These are phyloP conservation scores for Entomobrya proxima DNA, from an alignment of 2,888 invertebrate genomes.

Conservation along the genomic window DNA sequence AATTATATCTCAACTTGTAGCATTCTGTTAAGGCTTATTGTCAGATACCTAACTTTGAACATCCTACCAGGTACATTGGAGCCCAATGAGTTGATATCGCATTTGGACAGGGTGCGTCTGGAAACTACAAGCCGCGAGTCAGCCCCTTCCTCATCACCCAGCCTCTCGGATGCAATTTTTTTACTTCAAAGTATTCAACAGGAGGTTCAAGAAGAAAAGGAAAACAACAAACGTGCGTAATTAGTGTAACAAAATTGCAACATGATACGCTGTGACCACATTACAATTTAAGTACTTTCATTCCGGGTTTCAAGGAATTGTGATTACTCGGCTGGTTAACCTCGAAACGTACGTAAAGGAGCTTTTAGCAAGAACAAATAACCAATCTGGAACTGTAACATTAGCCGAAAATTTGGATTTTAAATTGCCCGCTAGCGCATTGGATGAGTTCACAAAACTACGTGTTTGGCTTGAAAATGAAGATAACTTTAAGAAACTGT, in stretches of 20 bases:
- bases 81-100: no score
- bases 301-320: conserved; percentile 1
- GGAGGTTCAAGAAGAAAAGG: not conserved
- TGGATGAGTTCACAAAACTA: not conserved
- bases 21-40: no score
- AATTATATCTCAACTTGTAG: no score
- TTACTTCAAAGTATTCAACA: no score
- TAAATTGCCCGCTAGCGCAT: not conserved
- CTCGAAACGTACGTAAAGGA: not conserved
- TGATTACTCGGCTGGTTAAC: not conserved
- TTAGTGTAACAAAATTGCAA: no score
- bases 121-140: no score
- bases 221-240: not conserved
- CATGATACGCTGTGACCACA: not conserved
- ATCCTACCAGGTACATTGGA: no score
- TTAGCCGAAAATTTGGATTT: not conserved
- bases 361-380: not conserved
- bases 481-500: conserved; percentile 7
- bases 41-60: no score
- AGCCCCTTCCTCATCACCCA: no score
- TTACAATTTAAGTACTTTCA: not conserved
- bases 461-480: not conserved
- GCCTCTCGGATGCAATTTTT: no score
- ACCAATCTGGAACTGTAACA: not conserved
- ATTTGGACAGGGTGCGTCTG: no score